Percentiles rank a stretch among this genome's conserved stretches.
These are phyloP conservation scores for Pogonocichla stellata DNA, from an alignment of 2,113 vertebrate genomes.

Conservation along the genomic window DNA sequence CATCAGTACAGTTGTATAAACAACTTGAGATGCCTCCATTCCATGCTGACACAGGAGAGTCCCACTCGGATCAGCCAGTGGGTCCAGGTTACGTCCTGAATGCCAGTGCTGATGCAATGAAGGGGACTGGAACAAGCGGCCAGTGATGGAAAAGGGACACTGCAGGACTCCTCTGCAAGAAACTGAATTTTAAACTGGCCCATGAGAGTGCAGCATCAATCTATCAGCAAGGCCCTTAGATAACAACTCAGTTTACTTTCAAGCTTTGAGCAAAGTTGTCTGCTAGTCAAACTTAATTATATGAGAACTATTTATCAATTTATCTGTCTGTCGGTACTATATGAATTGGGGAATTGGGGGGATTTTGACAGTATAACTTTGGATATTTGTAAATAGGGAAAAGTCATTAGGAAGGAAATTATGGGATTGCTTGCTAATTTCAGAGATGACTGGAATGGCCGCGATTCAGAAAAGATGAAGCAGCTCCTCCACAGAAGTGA, in stretches of 20 bases:
- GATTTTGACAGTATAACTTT: not conserved
- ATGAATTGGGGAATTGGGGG: not conserved
- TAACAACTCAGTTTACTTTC: not conserved
- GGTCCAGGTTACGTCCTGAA: not conserved
- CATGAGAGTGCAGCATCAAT: not conserved
- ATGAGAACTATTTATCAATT: not conserved
- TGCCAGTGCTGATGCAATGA: not conserved
- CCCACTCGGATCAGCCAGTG: rapidly evolving
- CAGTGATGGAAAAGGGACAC: not conserved
- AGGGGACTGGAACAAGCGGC: not conserved
- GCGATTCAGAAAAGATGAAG: not conserved
- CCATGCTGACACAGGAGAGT: not conserved
- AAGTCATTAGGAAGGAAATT: not conserved
- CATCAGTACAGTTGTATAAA: not conserved
- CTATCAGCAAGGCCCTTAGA: not conserved
- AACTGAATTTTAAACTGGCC: not conserved
- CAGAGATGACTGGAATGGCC: not conserved
- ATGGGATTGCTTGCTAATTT: not conserved
- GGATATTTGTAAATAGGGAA: not conserved
- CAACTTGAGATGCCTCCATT: not conserved
- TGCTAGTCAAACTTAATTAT: not conserved
- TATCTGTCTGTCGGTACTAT: not conserved
- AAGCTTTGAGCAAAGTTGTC: not conserved
- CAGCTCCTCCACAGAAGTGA: not conserved
- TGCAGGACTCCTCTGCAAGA: not conserved